A percentile compares a stretch with the other conserved stretches of the same genome.
These are phyloP conservation scores for Eidolon helvum DNA, from an alignment of 2,113 vertebrate species.

Conservation along the genomic window DNA sequence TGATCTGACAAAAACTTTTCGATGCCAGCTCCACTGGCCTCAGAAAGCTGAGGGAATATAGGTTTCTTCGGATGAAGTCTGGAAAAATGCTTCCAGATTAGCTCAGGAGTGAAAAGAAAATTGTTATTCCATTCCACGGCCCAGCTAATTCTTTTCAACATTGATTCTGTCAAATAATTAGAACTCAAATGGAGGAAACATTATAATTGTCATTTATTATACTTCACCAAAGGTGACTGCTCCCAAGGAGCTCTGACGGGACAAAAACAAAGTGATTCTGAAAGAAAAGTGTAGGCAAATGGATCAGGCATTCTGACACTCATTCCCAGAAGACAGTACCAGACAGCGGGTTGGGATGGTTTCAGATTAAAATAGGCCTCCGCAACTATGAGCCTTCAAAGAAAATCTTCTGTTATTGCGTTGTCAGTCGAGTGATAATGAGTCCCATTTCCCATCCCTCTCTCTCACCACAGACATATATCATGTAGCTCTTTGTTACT, in stretches of 20 bases:
- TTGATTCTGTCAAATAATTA: slow-evolving; percentile 62
- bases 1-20: slow-evolving; percentile 54
- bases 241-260: slow-evolving; percentile 20
- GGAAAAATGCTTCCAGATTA: slow-evolving; percentile 69
- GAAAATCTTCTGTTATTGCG: background rate
- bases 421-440: background rate
- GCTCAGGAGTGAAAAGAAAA: slow-evolving; percentile 67
- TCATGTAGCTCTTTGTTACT: slow-evolving; percentile 44
- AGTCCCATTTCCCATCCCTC: slow-evolving; percentile 8
- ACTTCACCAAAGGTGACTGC: slow-evolving; percentile 18
- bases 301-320: background rate
- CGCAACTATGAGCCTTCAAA: slow-evolving; percentile 16
- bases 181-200: slow-evolving; percentile 56
- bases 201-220: slow-evolving; percentile 52
- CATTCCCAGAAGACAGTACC: background rate
- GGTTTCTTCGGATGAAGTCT: slow-evolving; percentile 57
- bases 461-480: slow-evolving; percentile 35
- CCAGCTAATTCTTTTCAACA: slow-evolving; percentile 68
- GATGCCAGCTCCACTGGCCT: slow-evolving; percentile 30
- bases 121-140: slow-evolving; percentile 60
- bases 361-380: slow-evolving; percentile 43
- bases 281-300: background rate
- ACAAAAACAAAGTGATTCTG: background rate
- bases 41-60: slow-evolving; percentile 63
- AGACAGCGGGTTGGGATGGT: background rate